Conservation (phyloP, 2,797 vertebrate species). For the Dermochelys coriacea region DNA sequence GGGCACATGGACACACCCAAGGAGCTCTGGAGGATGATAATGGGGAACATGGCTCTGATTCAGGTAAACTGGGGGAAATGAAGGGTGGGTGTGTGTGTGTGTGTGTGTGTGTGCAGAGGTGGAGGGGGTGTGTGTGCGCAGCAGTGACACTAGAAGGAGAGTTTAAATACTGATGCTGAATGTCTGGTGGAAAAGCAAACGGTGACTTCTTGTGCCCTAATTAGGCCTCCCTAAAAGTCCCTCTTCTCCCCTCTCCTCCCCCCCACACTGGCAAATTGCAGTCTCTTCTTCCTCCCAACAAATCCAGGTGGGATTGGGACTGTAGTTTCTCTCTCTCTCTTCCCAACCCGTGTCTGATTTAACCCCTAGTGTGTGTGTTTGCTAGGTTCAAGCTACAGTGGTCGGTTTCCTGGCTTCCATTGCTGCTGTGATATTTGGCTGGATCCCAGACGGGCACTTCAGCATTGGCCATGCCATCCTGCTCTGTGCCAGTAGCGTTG, state of each 20-base stretch:
- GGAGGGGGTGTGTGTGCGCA: too few species aligned
- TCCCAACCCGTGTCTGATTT: rapidly evolving
- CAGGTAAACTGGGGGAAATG: slow-evolving; percentile 83
- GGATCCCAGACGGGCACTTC: slow-evolving; percentile 98
- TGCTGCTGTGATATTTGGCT: slow-evolving; percentile 95
- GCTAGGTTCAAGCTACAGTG: slow-evolving; percentile 97
- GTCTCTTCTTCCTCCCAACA: neutral
- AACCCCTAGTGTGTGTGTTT: rapidly evolving
- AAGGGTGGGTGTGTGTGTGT: too few species aligned
- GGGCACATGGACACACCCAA: slow-evolving; percentile 96
- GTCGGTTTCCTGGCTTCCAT: slow-evolving; percentile 98
- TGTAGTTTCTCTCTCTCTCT: neutral
- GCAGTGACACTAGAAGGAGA: neutral
- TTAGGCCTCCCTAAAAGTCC: rapidly evolving
- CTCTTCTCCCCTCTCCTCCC: too few species aligned
- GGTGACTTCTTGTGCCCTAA: neutral
- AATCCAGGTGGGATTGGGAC: neutral
- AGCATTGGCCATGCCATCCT: slow-evolving; percentile 91
- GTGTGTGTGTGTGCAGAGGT: too few species aligned
- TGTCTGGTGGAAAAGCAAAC: rapidly evolving
- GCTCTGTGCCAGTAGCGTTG: slow-evolving; percentile 97
- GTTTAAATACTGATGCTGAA: rapidly evolving
- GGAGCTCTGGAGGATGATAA: slow-evolving; percentile 98
- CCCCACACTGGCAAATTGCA: rapidly evolving
- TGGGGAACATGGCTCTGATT: slow-evolving; percentile 97